Percentiles rank a stretch among this genome's conserved stretches.
These are phyloP conservation scores for Drosophila subpulchrella DNA, from an alignment of 1,140 invertebrate genomes.

Conservation along the genomic window DNA sequence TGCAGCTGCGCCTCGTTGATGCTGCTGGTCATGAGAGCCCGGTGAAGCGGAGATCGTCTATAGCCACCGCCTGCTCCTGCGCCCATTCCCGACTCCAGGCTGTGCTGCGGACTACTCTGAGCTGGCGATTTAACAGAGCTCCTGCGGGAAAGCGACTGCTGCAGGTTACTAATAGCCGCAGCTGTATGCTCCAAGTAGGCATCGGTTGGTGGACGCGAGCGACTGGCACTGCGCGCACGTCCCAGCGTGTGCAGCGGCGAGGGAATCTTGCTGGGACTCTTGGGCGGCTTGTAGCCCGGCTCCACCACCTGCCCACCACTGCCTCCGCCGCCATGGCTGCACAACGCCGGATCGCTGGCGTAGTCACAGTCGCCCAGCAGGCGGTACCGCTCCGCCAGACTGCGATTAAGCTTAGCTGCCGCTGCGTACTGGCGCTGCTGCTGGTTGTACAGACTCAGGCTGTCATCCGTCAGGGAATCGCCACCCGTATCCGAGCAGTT, in stretches of 20 bases:
- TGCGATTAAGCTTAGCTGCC: slow-evolving; percentile 68
- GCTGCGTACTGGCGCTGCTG: slow-evolving; percentile 56
- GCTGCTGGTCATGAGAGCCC: slow-evolving; percentile 82
- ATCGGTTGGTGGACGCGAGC: slow-evolving; percentile 75
- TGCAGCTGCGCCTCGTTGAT: slow-evolving; percentile 79
- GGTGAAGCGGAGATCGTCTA: slow-evolving; percentile 69
- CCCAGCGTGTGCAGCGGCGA: slow-evolving; percentile 86
- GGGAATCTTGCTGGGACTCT: slow-evolving; percentile 88
- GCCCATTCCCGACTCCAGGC: slow-evolving; percentile 51
- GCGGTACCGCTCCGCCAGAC: slow-evolving; percentile 72
- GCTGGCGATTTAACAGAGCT: slow-evolving; percentile 81
- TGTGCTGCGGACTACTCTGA: slow-evolving; percentile 76
- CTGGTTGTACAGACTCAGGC: slow-evolving; percentile 71
- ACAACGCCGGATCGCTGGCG: slow-evolving; percentile 79
- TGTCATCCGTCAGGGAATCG: slow-evolving; percentile 78
- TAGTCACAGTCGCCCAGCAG: slow-evolving; percentile 79
- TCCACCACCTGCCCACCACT: slow-evolving; percentile 26
- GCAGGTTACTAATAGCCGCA: slow-evolving; percentile 88
- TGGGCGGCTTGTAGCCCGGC: slow-evolving; percentile 85
- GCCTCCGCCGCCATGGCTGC: slow-evolving; percentile 53
- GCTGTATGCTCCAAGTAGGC: slow-evolving; percentile 88
- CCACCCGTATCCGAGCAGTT: slow-evolving; percentile 73
- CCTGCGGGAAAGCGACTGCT: slow-evolving; percentile 84
- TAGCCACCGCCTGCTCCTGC: slow-evolving; percentile 56
- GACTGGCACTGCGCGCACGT: slow-evolving; percentile 85